phyloP scores from a whole-genome alignment of 2,113 vertebrate species.

The Onychostruthus taczanowskii region DNA sequence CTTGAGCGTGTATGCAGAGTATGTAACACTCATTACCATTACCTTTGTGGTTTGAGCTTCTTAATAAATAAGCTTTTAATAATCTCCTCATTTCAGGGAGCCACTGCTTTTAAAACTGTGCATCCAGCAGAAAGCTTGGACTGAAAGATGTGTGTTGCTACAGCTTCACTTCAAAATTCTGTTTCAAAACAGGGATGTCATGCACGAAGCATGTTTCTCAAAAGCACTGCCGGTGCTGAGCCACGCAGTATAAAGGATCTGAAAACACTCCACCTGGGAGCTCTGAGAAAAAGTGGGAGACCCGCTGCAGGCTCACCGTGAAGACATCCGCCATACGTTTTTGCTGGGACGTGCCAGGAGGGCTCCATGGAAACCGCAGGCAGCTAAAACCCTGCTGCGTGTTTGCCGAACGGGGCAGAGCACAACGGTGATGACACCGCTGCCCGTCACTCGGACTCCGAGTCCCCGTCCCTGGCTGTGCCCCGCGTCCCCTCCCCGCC shows the following conservation, averaged over 20 bases:
- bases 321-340: not conserved
- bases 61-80: not conserved
- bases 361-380: slow-evolving; percentile 6
- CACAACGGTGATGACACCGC: not conserved
- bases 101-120: not conserved
- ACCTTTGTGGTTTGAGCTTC: not conserved
- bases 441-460: not conserved
- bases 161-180: not conserved
- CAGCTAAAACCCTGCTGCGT: not conserved
- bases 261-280: not conserved
- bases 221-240: not conserved
- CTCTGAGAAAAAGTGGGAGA: not conserved
- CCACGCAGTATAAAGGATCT: not conserved
- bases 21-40: not conserved
- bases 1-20: not conserved
- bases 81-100: not conserved
- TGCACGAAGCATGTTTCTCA: not conserved
- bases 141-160: not conserved
- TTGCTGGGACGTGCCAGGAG: not conserved
- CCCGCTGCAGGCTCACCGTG: accelerated
- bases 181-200: not conserved
- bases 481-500: not conserved
- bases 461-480: not conserved
- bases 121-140: not conserved
- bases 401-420: not conserved